Conservation (phyloP, 23 tunicate species). For the Phallusia fumigata region DNA sequence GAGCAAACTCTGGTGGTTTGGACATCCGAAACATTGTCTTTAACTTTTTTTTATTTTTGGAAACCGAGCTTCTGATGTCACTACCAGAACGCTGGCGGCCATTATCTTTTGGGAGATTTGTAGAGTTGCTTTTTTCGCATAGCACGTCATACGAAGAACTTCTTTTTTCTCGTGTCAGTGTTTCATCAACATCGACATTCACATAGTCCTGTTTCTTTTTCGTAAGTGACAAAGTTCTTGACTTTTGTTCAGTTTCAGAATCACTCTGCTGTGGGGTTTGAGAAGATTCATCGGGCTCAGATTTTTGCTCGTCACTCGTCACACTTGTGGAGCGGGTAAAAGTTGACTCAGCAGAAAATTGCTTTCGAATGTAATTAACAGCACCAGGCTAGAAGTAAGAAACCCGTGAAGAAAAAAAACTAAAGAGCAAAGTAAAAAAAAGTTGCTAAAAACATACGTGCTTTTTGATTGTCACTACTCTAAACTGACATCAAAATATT, state of each 20-base stretch:
- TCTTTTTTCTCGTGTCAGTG: conserved; percentile 5
- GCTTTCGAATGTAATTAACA: conserved; percentile 4
- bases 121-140: conserved; percentile 14
- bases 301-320: background rate
- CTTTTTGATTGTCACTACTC: no score
- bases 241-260: background rate
- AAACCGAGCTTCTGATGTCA: conserved; percentile 20
- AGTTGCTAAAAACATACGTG: no score
- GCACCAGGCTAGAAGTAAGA: background rate
- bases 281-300: background rate
- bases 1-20: conserved; percentile 1
- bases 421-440: no score
- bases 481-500: no score
- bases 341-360: conserved; percentile 3
- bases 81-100: background rate
- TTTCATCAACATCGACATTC: conserved; percentile 4
- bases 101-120: background rate
- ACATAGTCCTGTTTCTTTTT: conserved; percentile 6
- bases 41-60: conserved; percentile 21
- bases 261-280: background rate
- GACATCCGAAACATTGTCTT: conserved; percentile 16
- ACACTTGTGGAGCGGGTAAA: background rate
- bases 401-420: background rate
- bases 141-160: conserved; percentile 17
- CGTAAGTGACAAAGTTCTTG: conserved; percentile 14